phyloP scores from a whole-genome alignment of 2,888 invertebrate genomes.

The Lacanobia wlatinum region DNA sequence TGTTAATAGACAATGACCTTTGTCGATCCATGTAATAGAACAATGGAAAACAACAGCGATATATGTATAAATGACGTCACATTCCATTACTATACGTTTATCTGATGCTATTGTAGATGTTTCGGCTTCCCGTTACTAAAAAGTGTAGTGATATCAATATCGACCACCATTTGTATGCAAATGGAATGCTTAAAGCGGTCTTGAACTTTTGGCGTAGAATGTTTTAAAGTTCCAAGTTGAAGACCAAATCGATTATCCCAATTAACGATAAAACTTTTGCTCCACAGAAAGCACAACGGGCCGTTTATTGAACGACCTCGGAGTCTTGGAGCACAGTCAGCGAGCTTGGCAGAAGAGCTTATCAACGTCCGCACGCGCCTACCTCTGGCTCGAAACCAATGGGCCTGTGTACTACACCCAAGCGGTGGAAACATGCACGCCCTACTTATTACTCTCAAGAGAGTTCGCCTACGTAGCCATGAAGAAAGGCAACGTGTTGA shows the following conservation, averaged over 20 bases:
- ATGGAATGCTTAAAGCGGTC: not conserved
- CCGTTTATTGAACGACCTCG: constrained; percentile 92
- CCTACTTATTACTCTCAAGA: constrained; percentile 91
- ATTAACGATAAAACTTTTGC: constrained; percentile 10
- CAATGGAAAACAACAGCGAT: constrained; percentile 27
- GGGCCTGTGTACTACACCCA: constrained; percentile 92
- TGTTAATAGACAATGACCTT: constrained; percentile 33
- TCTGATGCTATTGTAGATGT: constrained; percentile 8
- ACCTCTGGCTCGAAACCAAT: constrained; percentile 92
- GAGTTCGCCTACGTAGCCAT: constrained; percentile 90
- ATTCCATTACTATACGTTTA: constrained; percentile 14
- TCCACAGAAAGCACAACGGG: constrained; percentile 92
- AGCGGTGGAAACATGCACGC: constrained; percentile 89
- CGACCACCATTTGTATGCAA: not conserved
- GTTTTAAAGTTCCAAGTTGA: not conserved
- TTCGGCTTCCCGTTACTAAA: constrained; percentile 4
- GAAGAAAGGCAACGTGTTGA: constrained; percentile 89
- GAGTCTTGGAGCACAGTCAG: constrained; percentile 92
- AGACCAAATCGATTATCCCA: not conserved
- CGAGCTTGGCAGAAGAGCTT: constrained; percentile 91
- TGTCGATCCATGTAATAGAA: constrained; percentile 18
- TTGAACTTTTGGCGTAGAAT: not conserved
- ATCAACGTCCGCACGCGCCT: constrained; percentile 91
- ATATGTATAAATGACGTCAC: constrained; percentile 32
- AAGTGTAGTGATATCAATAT: not conserved